Conservation (phyloP, 2,888 invertebrate species). For the Spialia ferax region DNA sequence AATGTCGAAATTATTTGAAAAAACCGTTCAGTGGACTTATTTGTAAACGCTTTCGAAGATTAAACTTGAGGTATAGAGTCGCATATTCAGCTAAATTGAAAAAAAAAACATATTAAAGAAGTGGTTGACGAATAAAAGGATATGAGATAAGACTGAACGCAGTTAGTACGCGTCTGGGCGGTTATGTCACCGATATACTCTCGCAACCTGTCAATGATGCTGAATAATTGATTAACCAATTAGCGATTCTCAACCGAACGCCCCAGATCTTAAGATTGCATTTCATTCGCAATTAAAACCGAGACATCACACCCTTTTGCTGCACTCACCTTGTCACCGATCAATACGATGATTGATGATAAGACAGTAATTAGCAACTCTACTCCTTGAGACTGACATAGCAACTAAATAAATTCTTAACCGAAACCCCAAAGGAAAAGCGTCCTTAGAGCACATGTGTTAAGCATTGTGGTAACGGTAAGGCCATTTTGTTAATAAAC, state of each 20-base stretch:
- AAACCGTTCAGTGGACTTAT: too few species aligned
- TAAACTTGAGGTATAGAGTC: too few species aligned
- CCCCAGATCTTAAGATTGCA: constrained; percentile 33
- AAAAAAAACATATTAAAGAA: background rate
- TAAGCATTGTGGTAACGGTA: constrained; percentile 25
- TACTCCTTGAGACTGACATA: constrained; percentile 35
- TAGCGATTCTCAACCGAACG: constrained; percentile 38
- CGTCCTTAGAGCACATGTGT: constrained; percentile 1
- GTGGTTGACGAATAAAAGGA: constrained; percentile 6
- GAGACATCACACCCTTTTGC: constrained; percentile 40
- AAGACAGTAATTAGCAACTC: constrained; percentile 72
- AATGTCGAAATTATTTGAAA: too few species aligned
- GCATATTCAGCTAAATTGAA: background rate
- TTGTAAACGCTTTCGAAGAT: too few species aligned
- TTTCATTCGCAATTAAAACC: constrained; percentile 42
- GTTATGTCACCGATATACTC: constrained; percentile 40
- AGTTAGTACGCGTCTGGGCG: constrained; percentile 28
- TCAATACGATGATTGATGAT: constrained; percentile 70
- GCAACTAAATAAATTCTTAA: background rate
- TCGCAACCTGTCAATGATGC: constrained; percentile 37
- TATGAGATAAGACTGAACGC: constrained; percentile 30
- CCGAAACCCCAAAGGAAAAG: background rate
- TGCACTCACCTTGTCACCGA: constrained; percentile 46
- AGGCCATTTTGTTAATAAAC: constrained; percentile 44
- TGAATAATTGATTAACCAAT: constrained; percentile 42